Percentiles rank a stretch among this genome's conserved stretches.
These are phyloP conservation scores for Saimiri boliviensis DNA, from an alignment of 2,113 vertebrate species.

Conservation along the genomic window DNA sequence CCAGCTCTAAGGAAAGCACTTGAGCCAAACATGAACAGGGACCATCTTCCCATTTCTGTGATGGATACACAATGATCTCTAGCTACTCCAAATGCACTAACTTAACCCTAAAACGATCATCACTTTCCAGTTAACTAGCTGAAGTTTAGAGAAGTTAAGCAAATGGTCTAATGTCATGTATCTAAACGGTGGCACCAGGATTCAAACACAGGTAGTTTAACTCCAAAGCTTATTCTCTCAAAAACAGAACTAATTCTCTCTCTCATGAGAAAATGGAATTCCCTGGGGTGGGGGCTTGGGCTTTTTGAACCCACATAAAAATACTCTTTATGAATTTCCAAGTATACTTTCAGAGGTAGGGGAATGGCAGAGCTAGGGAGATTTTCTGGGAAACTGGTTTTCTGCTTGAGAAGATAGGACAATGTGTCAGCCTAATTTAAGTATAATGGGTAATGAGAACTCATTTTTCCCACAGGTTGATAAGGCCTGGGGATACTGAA, in stretches of 20 bases:
- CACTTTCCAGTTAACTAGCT: not conserved
- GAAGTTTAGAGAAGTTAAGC: not conserved
- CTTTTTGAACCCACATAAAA: not conserved
- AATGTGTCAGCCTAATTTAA: not conserved
- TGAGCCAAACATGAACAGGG: not conserved
- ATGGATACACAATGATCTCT: not conserved
- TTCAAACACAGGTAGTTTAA: not conserved
- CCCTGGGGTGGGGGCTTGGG: too few relatives aligned
- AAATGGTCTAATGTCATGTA: not conserved
- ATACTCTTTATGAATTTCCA: not conserved
- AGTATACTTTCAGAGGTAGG: not conserved
- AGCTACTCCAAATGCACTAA: not conserved
- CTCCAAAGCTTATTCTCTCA: not conserved
- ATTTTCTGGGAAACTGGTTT: not conserved
- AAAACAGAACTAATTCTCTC: not conserved
- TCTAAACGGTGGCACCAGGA: not conserved
- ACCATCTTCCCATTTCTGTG: not conserved
- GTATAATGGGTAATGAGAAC: not conserved
- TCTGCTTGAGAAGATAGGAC: not conserved
- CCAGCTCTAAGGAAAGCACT: not conserved
- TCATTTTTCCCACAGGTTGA: not conserved
- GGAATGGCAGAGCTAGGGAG: not conserved
- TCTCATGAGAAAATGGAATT: not conserved
- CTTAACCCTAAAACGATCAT: not conserved
- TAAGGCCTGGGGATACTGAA: not conserved